Evolutionary conservation across 2,113 vertebrate species (phyloP), one percentile per base, ranked within the genome.

Genomic region (Struthidea cinerea): DNA sequence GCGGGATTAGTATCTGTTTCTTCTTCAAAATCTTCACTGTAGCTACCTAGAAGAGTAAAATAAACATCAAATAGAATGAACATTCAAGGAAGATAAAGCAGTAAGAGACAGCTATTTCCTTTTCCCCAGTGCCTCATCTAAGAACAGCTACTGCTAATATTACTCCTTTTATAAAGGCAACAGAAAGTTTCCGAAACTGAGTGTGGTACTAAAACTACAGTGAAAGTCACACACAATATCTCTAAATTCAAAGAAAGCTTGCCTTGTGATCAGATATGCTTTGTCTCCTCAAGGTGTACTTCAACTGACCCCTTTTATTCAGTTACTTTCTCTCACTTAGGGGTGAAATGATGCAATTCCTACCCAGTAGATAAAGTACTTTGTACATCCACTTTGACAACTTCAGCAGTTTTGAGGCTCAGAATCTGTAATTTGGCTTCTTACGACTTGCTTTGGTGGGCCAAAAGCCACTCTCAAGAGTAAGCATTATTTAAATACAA

Each of bases 21-120:
- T 73, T 98, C 98, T 96, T 99, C 98, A 98, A 99, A 99, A 96
- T 99, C 98, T 52, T 99, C 98, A 95, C 98, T 99, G 94, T 99
- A 99, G 84, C 97, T 97, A 76, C 95, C 98, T 97, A 37, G 95
- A 98, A 94, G 49, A 96, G 23, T 30, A 68, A 84, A 93, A 76
- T 32, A 80, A 81, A 95, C 11, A 52, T 39, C 12, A 67, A 71
- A 83, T 0, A 35, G 13, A 88, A 64, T 47, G 20, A 94, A 47
- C 67, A 68, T 22, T 78, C 15, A 52, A 55, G 30, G 18, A 86
- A 55, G 32, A 80, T 23, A 84, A 53, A 80, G 10, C 17, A 87
- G 28, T 30, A 75, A 52, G 20, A 49, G 24, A 70, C 44, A 87
- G 37, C 26, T 35, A 44, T 18, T 77, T 73, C 64, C 55, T 65